These are phyloP conservation scores for Sipha maydis DNA, from an alignment of 2,888 invertebrate species.

Conservation along the genomic window DNA sequence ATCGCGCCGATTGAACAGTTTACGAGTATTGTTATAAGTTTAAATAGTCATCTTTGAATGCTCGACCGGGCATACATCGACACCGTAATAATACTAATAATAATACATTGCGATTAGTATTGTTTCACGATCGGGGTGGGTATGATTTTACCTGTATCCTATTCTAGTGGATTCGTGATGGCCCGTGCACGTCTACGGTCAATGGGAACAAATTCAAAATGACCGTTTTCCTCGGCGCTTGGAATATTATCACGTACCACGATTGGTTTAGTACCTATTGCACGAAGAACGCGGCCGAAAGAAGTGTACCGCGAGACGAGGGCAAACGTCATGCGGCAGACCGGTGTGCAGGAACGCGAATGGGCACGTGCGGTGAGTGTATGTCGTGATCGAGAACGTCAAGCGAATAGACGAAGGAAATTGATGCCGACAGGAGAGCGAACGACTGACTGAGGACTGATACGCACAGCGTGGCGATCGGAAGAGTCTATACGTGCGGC, in stretches of 20 bases:
- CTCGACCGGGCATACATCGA: no score
- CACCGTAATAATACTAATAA: no score
- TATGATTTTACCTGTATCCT: neutral
- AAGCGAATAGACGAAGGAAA: neutral
- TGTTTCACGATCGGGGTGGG: neutral
- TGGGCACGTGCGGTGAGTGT: neutral
- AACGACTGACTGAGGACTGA: neutral
- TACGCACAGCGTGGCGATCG: neutral
- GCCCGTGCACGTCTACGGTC: neutral
- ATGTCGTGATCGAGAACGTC: neutral
- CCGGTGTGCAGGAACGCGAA: neutral
- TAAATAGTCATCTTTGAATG: no score
- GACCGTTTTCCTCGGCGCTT: neutral
- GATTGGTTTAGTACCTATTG: neutral
- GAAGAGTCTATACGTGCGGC: neutral
- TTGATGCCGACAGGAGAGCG: neutral
- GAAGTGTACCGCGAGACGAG: neutral
- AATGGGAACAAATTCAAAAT: neutral
- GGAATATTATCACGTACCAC: neutral
- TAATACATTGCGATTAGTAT: no score
- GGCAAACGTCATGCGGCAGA: neutral
- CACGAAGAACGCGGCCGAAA: neutral
- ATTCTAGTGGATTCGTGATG: neutral
- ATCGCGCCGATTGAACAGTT: no score
- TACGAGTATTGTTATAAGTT: no score